Evolutionary conservation across 2,113 vertebrate species (phyloP).

Genomic region (Syngnathus scovelli): DNA sequence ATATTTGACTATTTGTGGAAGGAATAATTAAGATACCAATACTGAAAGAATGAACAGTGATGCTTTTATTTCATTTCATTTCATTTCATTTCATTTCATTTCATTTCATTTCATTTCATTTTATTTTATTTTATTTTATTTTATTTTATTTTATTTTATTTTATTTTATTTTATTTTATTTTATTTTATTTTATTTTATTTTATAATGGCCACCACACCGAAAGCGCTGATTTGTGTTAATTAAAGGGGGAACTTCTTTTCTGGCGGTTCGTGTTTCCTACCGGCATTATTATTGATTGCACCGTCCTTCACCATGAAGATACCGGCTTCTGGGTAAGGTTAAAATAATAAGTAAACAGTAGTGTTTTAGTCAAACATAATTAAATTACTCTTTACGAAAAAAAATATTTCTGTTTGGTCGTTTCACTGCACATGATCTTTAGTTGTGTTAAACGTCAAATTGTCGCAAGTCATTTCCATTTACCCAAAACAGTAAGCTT

Average conservation of each 20-base stretch:
- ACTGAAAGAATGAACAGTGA: not conserved
- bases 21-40: not conserved
- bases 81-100: no score
- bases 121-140: no score
- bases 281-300: constrained; percentile 44
- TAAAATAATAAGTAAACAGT: not conserved
- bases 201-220: not conserved
- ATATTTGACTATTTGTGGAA: not conserved
- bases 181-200: no score
- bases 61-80: no score
- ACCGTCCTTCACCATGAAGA: constrained; percentile 33
- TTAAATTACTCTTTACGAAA: not conserved
- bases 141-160: no score
- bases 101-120: no score
- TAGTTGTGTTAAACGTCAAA: not conserved
- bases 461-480: not conserved
- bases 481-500: not conserved
- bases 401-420: not conserved
- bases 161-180: no score
- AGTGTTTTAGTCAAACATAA: not conserved
- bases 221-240: not conserved
- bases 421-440: not conserved
- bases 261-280: constrained; percentile 39
- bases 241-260: constrained; percentile 38
- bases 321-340: constrained; percentile 36